Base-by-base conservation (phyloP, 1,140 invertebrate genomes). In the Drosophila tristis region DNA sequence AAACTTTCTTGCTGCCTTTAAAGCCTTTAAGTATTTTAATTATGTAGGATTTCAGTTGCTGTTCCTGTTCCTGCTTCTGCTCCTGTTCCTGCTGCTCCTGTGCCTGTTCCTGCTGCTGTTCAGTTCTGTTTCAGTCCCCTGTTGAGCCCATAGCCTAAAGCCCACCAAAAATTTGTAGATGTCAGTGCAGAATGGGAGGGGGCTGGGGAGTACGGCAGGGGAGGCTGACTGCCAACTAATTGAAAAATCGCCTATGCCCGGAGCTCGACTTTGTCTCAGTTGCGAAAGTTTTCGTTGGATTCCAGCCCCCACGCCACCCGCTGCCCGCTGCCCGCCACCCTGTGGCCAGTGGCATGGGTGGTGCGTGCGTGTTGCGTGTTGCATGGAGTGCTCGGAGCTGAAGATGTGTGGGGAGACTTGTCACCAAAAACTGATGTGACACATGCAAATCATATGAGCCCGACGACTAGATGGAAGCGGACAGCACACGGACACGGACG, bases 1-100 rank as follows among this genome's bases (percentile, higher is more conserved):
- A 82, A 89, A 87, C 71, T 87, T 87, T 86, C 48, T 51, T 70
- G 75, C 67, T 73, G 71, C 63, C 75, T 77, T 87, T 87, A 87
- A 87, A 87, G 84, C 84, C 84, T 87, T 87, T 87, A 87, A 87
- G 84, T 87, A 89, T 89, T 87, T 87, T 87, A 87, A 87, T 87
- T 89, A 87, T 87, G 84, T 87, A 84, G 84, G 84, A 89, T 87
- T 87, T 87, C 53, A 61, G 73, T 68, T 60, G 42, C 70, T 75
- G 80, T 61, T 73, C 62, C 68, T 45, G 57, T 35, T 7, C 62
- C 68, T 45, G 57, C 42, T 60, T 0, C 23, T 25, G 23, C 4
- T 0, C 16, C 20, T 20, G 20, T 1, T 16, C 20, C 50, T 15
- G 11, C 68, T 45, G 57, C 42, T 60, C 2, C 23, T 25, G 23